These are phyloP conservation scores for Cerastis leucographa DNA, from an alignment of 2,888 invertebrate species.

Conservation along the genomic window DNA sequence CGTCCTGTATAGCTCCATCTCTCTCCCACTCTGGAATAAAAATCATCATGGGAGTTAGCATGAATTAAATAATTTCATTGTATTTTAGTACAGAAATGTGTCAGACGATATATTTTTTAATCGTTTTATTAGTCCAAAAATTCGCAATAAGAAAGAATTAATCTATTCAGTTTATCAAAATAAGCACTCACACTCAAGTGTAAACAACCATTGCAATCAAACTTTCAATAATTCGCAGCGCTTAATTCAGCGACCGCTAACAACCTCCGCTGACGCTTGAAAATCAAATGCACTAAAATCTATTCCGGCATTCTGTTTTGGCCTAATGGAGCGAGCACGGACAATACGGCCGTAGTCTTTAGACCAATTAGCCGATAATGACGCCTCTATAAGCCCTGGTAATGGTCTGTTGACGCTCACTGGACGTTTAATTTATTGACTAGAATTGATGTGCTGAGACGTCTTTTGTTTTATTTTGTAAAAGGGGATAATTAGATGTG, in stretches of 20 bases:
- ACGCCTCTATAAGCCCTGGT: conserved; percentile 41
- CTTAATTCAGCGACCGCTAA: conserved; percentile 19
- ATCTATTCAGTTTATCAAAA: not conserved
- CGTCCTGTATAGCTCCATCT: not conserved
- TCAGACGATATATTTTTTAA: not conserved
- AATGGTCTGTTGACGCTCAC: conserved; percentile 38
- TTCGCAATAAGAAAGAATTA: not conserved
- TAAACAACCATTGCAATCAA: not conserved
- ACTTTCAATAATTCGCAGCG: conserved; percentile 16
- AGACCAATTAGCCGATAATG: conserved; percentile 59
- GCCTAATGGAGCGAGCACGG: conserved; percentile 54
- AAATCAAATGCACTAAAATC: conserved; percentile 55
- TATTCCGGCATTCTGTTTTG: conserved; percentile 58
- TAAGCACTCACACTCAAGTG: not conserved
- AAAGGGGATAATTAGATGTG: not conserved
- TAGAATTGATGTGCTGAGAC: conserved; percentile 34
- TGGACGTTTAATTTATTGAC: conserved; percentile 51
- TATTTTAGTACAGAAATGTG: not conserved
- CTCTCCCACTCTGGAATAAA: not conserved
- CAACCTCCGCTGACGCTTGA: conserved; percentile 19
- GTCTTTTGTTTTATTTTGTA: not conserved
- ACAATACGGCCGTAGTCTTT: conserved; percentile 57
- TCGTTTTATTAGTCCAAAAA: not conserved
- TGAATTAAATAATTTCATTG: not conserved
- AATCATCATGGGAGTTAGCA: no score